These are phyloP conservation scores for Rhinoraja longicauda DNA, from an alignment of 2,797 vertebrate genomes.

Conservation along the genomic window DNA sequence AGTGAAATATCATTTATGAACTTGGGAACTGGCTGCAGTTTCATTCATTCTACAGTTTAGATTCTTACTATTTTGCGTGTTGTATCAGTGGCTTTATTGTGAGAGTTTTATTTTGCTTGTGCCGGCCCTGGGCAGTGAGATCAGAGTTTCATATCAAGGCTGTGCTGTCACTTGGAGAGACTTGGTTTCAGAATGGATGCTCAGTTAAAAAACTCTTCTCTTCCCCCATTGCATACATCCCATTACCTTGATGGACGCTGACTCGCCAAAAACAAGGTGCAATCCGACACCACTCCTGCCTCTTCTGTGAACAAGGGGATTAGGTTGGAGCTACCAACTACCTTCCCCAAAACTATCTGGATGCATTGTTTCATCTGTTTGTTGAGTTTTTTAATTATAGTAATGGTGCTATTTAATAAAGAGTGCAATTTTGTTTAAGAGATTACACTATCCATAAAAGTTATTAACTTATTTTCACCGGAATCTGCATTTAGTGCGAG, in stretches of 20 bases:
- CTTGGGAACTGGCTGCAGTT: neutral
- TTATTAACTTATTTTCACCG: neutral
- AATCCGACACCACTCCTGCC: neutral
- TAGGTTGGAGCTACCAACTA: neutral
- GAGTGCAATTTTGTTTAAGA: neutral
- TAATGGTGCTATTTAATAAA: neutral
- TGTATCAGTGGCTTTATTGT: neutral
- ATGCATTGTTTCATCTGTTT: neutral
- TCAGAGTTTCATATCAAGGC: neutral
- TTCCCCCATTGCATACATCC: neutral
- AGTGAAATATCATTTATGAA: neutral
- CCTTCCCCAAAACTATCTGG: neutral
- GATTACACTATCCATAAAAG: neutral
- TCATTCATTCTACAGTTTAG: neutral
- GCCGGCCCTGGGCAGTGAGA: neutral
- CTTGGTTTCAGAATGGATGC: neutral
- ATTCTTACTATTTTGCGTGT: neutral
- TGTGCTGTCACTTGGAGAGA: neutral
- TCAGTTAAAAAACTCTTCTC: neutral
- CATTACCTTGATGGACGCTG: neutral
- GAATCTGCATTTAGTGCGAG: neutral
- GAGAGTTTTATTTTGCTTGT: neutral
- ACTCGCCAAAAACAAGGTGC: neutral
- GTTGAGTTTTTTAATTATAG: slow-evolving; percentile 17
- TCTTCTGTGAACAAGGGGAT: neutral